Evolutionary conservation across 2,888 invertebrate genomes (phyloP).

Genomic region (Heliconius sara): DNA sequence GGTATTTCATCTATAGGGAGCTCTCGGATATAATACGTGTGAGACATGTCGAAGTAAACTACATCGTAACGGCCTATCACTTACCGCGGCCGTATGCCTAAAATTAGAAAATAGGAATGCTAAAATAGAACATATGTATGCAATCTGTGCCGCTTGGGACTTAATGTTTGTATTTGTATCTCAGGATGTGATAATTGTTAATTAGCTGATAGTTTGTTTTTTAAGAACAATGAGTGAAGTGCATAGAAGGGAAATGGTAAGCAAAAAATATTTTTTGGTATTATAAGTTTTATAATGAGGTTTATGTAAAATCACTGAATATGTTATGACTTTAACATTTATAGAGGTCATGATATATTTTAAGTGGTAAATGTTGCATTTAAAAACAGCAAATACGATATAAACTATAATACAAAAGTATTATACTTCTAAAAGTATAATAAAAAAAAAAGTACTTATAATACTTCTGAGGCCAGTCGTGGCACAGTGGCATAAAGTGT

Average conservation of each 20-base stretch:
- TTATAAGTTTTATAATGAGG: background rate
- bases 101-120: constrained; percentile 76
- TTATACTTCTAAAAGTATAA: too few relatives aligned
- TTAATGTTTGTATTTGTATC: constrained; percentile 31
- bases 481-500: too few relatives aligned
- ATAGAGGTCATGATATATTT: constrained; percentile 14
- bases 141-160: constrained; percentile 45
- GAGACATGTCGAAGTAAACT: constrained; percentile 63
- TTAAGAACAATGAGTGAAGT: constrained; percentile 10
- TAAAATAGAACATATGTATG: constrained; percentile 66
- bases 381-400: background rate
- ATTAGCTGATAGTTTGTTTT: constrained; percentile 18
- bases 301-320: background rate
- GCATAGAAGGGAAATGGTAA: constrained; percentile 33
- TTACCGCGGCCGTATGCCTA: constrained; percentile 63
- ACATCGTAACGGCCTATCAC: constrained; percentile 54
- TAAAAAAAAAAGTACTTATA: too few relatives aligned
- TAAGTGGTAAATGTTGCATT: too few relatives aligned
- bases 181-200: constrained; percentile 31
- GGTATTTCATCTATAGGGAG: constrained; percentile 78
- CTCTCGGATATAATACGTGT: constrained; percentile 68
- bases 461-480: too few relatives aligned
- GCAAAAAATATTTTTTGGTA: background rate
- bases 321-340: constrained; percentile 1
- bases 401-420: too few relatives aligned